phyloP scores from a whole-genome alignment of 2,888 invertebrate species.

The Phyllotreta striolata region DNA sequence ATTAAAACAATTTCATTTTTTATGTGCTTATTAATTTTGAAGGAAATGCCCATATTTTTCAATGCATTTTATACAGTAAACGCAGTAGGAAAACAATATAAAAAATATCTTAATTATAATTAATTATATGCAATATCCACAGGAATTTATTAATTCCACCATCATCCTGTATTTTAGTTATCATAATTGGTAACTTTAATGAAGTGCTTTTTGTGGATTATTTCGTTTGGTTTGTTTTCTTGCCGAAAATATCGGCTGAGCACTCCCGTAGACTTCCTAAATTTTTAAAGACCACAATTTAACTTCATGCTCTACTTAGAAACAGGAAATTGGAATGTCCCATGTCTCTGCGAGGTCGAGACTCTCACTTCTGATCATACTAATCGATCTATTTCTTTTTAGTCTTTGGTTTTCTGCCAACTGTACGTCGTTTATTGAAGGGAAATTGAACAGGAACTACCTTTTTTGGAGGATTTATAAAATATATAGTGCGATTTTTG shows the following conservation, averaged over 20 bases:
- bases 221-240: background rate
- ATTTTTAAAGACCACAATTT: slow-evolving; percentile 49
- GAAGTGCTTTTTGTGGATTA: background rate
- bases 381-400: slow-evolving; percentile 35
- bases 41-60: too few relatives aligned
- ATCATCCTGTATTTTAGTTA: too few relatives aligned
- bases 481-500: too few relatives aligned
- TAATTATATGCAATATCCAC: too few relatives aligned
- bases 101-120: too few relatives aligned
- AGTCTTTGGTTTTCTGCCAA: slow-evolving; percentile 20
- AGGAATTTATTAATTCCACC: too few relatives aligned
- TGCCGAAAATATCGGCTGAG: background rate
- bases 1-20: too few relatives aligned
- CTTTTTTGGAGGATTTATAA: background rate
- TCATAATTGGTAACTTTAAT: too few relatives aligned
- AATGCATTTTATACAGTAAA: too few relatives aligned
- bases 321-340: slow-evolving; percentile 52
- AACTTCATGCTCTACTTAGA: slow-evolving; percentile 50
- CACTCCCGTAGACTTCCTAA: slow-evolving; percentile 32
- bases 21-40: too few relatives aligned
- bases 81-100: too few relatives aligned
- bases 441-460: slow-evolving; percentile 31
- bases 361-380: slow-evolving; percentile 31
- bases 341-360: slow-evolving; percentile 34
- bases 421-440: slow-evolving; percentile 23